Evolutionary conservation across 2,113 vertebrate genomes (phyloP), one percentile per base, ranked within the genome.

Genomic region (Ptychochromis oligacanthus): DNA sequence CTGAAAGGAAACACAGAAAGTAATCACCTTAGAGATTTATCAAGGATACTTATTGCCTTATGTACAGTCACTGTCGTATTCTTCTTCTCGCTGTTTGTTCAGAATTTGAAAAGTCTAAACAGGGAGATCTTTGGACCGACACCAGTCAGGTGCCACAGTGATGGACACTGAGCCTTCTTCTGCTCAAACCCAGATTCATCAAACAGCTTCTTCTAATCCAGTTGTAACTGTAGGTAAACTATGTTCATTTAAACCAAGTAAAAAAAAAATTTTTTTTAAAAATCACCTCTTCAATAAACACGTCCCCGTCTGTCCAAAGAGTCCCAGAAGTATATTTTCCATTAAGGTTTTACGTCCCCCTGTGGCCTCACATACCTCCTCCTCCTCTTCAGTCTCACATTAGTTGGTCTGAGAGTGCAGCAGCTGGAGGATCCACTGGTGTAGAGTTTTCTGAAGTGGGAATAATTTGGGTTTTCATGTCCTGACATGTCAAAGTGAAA

Each of bases 31-130:
- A 40, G 38, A 46, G 40, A 67, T 0, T 5, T 0, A 22, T 18
- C 2, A 0, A 18, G 3, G 40, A 40, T 28, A n/a, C 24, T 65
- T 14, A 1, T 38, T 1, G 0, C 43, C 62, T 24, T 1, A 24
- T 22, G 7, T 38, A 67, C 22, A 67, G 2, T 13, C 12, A 4
- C 38, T 40, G 38, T 11, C 10, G 10, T 67, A 8, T 9, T 67
- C 64, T 46, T 40, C 64, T 67, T 4, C 38, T 28, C 24, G 6
- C 1, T 0, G 40, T 46, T 46, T 11, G 62, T 38, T 4, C 38
- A 26, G 40, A 12, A 4, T 43, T 43, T 43, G 13, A 43, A 43
- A 43, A 1, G 12, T 43, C 40, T 43, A 8, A 46, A 2, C 64
- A 46, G 64, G 40, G 46, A 18, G 64, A 46, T 10, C 7, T 70